Base-by-base conservation (phyloP, 1,140 invertebrate species). In the Drosophila sechellia region DNA sequence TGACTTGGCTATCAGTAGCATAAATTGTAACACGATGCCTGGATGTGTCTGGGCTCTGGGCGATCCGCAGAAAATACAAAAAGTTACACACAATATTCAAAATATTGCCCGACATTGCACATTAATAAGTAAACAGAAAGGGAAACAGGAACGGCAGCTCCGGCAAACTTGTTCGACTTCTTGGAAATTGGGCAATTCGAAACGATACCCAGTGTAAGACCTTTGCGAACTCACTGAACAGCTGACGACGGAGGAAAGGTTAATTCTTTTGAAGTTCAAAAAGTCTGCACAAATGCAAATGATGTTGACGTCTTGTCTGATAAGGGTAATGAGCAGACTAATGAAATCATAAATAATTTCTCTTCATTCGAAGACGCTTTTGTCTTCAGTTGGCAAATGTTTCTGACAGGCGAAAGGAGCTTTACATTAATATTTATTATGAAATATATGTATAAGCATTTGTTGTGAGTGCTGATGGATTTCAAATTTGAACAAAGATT, bases 21-120 rank as follows among this genome's bases (percentile, higher is more conserved):
- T 71, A 71, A 71, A 57, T 57, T 71, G 68, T 57, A 71, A 71
- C 52, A 27, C 35, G 65, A 71, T 57, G 35, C 65, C 66, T 2
- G 46, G 35, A 15, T n/a, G 34, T 31, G 22, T 57, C 27, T 25
- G 11, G 20, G 55, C 61, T 39, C 27, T 60, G 79, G 60, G 78
- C 59, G 59, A 59, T 46, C 49, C 34, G 39, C 0, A 17, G 13
- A 20, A 13, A 40, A 53, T 13, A 39, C 37, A 72, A 54, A 70
- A 72, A 54, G 65, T 61, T 8, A 60, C 59, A 70, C 66, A 79
- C 76, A 84, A 76, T 76, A 83, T 84, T 84, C 64, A 79, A 79
- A 79, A 79, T 81, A 81, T 81, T 83, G 80, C 80, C 79, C 60
- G 57, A 59, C 71, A 78, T 76, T 83, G 80, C 80, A 83, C 71